Evolutionary conservation across 2,888 invertebrate species (phyloP).

Genomic region (Onthophagus sagittarius): DNA sequence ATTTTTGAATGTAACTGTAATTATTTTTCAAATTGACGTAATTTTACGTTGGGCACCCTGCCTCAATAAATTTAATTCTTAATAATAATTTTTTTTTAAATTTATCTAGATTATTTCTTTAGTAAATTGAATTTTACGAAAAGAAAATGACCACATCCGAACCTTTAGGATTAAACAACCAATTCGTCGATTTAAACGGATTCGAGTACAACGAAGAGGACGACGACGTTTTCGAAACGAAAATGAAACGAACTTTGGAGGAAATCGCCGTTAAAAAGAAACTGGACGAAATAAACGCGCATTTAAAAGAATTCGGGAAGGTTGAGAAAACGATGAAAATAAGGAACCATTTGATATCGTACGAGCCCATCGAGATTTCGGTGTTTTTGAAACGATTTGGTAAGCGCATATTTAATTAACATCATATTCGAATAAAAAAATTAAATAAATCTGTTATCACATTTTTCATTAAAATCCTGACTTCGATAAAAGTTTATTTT

Average conservation of each 20-base stretch:
- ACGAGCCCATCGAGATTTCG: background rate
- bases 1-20: too few species aligned
- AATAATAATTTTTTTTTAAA: too few species aligned
- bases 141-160: background rate
- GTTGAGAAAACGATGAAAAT: too few species aligned
- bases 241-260: background rate
- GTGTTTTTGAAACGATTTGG: background rate
- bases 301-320: background rate
- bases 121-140: background rate
- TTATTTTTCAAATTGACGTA: too few species aligned
- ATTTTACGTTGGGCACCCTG: too few species aligned
- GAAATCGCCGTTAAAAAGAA: background rate
- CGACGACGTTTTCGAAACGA: background rate
- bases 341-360: background rate
- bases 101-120: background rate
- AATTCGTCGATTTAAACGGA: background rate
- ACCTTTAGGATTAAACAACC: background rate
- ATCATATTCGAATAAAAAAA: too few species aligned
- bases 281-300: background rate
- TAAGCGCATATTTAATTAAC: too few species aligned
- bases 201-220: background rate
- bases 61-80: too few species aligned
- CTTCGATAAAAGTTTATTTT: too few species aligned
- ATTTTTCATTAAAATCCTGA: too few species aligned
- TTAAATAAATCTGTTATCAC: too few species aligned